Conservation (phyloP, 2,888 invertebrate species). For the Tortrix viridana region DNA sequence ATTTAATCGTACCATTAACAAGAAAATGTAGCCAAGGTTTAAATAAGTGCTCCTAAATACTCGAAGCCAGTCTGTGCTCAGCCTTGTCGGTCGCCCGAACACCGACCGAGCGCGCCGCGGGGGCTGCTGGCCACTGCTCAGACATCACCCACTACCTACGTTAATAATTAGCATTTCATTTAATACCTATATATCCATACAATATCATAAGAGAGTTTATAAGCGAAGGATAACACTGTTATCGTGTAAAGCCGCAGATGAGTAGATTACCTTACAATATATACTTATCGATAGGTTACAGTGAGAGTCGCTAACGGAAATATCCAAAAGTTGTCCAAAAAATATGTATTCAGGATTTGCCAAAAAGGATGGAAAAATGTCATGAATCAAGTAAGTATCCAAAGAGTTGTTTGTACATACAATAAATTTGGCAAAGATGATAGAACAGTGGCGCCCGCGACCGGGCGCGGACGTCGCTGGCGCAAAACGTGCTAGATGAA, state of each 20-base stretch:
- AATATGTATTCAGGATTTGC: conserved; percentile 66
- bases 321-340: conserved; percentile 78
- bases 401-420: conserved; percentile 52
- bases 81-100: background rate
- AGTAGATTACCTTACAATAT: conserved; percentile 54
- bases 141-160: conserved; percentile 24
- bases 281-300: conserved; percentile 57
- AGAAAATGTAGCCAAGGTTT: background rate
- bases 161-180: conserved; percentile 41
- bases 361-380: conserved; percentile 57
- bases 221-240: conserved; percentile 59
- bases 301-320: conserved; percentile 72
- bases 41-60: background rate
- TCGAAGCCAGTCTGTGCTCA: background rate
- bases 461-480: conserved; percentile 41
- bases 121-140: conserved; percentile 16
- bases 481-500: conserved; percentile 45
- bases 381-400: conserved; percentile 45
- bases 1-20: background rate
- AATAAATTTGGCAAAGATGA: conserved; percentile 61
- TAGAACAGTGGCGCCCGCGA: conserved; percentile 39
- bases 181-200: conserved; percentile 55
- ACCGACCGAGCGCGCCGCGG: background rate
- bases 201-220: conserved; percentile 66
- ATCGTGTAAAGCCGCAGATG: conserved; percentile 62